These are phyloP conservation scores for Coranthus polyacanthus DNA, from an alignment of 2,797 vertebrate species.

Conservation along the genomic window DNA sequence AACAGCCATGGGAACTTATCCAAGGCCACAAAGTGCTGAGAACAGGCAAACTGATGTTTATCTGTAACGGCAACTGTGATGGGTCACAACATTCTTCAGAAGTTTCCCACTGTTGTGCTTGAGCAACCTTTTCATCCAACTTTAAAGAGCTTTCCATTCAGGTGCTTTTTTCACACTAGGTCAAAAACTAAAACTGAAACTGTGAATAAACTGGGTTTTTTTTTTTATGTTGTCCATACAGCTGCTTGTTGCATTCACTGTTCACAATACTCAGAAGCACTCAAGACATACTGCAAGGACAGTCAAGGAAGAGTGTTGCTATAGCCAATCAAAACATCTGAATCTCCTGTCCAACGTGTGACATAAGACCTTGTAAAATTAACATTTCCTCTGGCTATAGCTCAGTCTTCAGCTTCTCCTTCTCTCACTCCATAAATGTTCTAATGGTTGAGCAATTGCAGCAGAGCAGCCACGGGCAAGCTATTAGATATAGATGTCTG, in stretches of 20 bases:
- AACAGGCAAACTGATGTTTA: slow-evolving; percentile 60
- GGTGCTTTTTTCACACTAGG: background rate
- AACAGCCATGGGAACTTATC: slow-evolving; percentile 65
- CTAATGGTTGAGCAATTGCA: slow-evolving; percentile 65
- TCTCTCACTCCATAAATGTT: slow-evolving; percentile 63
- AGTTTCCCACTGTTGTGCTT: slow-evolving; percentile 47
- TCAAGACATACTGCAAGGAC: slow-evolving; percentile 67
- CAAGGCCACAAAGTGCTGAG: slow-evolving; percentile 63
- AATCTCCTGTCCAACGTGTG: slow-evolving; percentile 42
- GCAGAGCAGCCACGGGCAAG: slow-evolving; percentile 61
- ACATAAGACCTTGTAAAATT: slow-evolving; percentile 68
- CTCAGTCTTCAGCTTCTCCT: slow-evolving; percentile 39
- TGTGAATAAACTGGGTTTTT: background rate
- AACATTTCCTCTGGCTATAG: slow-evolving; percentile 68
- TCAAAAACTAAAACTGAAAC: background rate
- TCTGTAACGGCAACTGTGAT: slow-evolving; percentile 52
- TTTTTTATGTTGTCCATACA: background rate
- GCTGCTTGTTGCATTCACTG: slow-evolving; percentile 12
- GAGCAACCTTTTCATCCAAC: slow-evolving; percentile 16
- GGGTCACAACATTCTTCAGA: slow-evolving; percentile 40
- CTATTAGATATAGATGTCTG: slow-evolving; percentile 64
- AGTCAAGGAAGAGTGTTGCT: slow-evolving; percentile 41
- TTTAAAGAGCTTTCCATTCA: slow-evolving; percentile 10
- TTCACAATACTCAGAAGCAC: slow-evolving; percentile 34
- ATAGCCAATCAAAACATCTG: slow-evolving; percentile 51